Evolutionary conservation across 1,140 invertebrate genomes (phyloP).

Genomic region (Branchinecta lynchi): DNA sequence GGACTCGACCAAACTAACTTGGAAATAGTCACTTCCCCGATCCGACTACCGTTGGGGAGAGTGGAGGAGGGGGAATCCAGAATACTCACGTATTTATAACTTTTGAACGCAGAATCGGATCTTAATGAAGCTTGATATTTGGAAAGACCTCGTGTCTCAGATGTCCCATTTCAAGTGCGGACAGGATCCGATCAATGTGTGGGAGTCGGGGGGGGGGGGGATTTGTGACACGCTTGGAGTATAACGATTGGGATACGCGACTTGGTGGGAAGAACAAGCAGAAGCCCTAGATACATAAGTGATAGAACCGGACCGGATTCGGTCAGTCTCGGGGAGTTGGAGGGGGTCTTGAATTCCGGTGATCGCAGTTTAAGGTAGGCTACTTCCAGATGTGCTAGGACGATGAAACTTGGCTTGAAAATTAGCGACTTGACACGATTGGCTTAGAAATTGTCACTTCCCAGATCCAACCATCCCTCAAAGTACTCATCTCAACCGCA

Average conservation of each 20-base stretch:
- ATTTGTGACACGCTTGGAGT: slow-evolving; percentile 1
- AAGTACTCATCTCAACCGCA: too few relatives aligned
- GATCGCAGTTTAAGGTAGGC: too few relatives aligned
- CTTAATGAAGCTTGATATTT: slow-evolving; percentile 2
- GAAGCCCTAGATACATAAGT: background rate
- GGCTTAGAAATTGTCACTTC: too few relatives aligned
- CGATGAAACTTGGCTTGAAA: too few relatives aligned
- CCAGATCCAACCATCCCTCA: too few relatives aligned
- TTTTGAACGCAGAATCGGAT: background rate
- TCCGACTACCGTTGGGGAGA: background rate
- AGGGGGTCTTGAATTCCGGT: too few relatives aligned
- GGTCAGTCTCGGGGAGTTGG: too few relatives aligned
- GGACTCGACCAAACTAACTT: background rate
- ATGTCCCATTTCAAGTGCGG: background rate
- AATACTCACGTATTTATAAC: background rate
- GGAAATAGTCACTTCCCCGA: background rate
- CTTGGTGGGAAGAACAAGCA: slow-evolving; percentile 5
- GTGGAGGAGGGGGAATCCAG: background rate
- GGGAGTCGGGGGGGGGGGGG: background rate
- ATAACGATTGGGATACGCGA: background rate
- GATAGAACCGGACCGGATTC: too few relatives aligned
- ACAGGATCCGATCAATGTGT: background rate
- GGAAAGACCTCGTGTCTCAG: slow-evolving; percentile 4
- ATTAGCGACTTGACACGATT: too few relatives aligned
- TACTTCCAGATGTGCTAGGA: too few relatives aligned